Evolutionary conservation across 2,888 invertebrate species (phyloP), one percentile per base, ranked within the genome.

Genomic region (Melipona beecheii): DNA sequence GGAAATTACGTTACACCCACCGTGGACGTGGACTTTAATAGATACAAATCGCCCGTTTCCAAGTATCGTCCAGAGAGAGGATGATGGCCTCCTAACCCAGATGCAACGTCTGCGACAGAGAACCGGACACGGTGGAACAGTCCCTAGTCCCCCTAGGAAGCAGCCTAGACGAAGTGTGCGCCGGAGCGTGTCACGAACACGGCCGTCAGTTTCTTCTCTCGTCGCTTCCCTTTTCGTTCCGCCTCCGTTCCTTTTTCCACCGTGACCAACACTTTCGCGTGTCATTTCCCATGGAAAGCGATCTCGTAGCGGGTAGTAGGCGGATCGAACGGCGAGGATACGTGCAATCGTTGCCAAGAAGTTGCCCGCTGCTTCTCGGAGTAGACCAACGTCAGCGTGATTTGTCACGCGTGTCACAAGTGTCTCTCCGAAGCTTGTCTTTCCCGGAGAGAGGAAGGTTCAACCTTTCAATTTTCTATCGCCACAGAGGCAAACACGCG

Each of bases 51-150:
- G 75, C 76, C 66, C 60, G 75, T 31, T 43, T 21, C 74, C 15
- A n/a, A 56, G 78, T 31, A 69, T 71, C 60, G 81, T 71, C 66
- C 56, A 58, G 60, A 62, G 60, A 58, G 70, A 36, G 76, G 78
- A 75, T n/a, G n/a, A n/a, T n/a, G n/a, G n/a, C 78, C 88, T 84
- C 75, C 73, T 88, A 81, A 87, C 88, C 87, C 58, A 86, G 75
- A 88, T 88, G 75, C 58, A 24, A 27, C 62, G 73, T 50, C 54
- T 24, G 19, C 52, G 62, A 65, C n/a, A 64, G 73, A 64, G 73
- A 82, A 70, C 70, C 66, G 81, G 76, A 77, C 60, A 58, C 62
- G 58, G 66, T 52, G 36, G 43, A 66, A 70, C 66, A 54, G 27
- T 68, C 50, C n/a, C n/a, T n/a, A n/a, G n/a, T n/a, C n/a, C n/a